Base-by-base conservation (phyloP, 2,797 vertebrate species). In the Rhabdophis nuchalis region DNA sequence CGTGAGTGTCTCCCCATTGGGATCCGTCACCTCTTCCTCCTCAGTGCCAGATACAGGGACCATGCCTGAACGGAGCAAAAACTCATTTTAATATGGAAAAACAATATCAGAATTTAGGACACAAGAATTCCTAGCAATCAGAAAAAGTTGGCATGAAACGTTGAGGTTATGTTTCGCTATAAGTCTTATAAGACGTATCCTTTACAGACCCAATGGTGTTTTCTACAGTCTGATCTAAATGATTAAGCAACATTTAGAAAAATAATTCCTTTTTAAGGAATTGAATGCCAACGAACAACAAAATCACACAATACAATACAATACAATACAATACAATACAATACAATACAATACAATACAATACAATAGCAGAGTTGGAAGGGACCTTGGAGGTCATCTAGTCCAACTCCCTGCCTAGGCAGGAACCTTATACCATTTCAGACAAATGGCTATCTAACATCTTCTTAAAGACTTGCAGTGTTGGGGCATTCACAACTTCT, bases 21-120 rank as follows among this genome's bases (percentile, higher is more conserved):
- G 98, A 93, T 99, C 98, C n/a, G 96, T 97, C 0, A 97, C 97
- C 93, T 99, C 99, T 91, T 99, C 99, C 85, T 99, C 99, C 32
- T 93, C 92, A 1, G 97, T 96, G 57, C 98, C 98, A 0, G 96
- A 95, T 0, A 96, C 93, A 12, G 98, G 96, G 91, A 97, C 95
- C 56, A 99, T 97, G 82, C 99, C 99, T 99, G 36, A 61, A 90
- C 46, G 96, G 88, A 93, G 53, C 6, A n/a, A 89, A 88, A 72
- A 9, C 3, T 54, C 29, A 12, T 86, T n/a, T 87, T 25, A 11
- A 57, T 32, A 18, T 5, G 32, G 14, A 68, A 68, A 14, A 50
- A n/a, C n/a, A 27, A 14, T 1, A 18, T 23, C n/a, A 18, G 9
- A 25, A 32, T 12, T 5, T 20, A 25, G 36, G 10, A 25, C 4